Percentiles rank a stretch among this genome's conserved stretches.
phyloP scores from a whole-genome alignment of 2,888 invertebrate species.

The Himalopsyche anomala region DNA sequence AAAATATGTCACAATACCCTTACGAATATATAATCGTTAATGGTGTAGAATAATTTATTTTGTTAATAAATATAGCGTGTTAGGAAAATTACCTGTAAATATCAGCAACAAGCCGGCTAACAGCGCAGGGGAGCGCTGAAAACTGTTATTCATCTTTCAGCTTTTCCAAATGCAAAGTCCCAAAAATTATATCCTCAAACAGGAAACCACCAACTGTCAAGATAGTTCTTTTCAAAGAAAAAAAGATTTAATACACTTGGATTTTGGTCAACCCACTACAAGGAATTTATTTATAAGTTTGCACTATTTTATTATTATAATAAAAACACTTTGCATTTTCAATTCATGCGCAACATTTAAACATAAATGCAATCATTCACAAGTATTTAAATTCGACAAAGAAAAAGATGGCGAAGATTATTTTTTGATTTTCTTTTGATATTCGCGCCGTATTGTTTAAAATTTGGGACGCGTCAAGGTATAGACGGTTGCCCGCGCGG shows the following conservation, averaged over 20 bases:
- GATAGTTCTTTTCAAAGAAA: conserved; percentile 1
- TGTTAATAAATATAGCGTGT: no score
- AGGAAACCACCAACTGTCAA: conserved; percentile 41
- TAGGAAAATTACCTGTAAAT: conserved; percentile 54
- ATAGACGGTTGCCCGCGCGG: conserved; percentile 61
- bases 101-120: conserved; percentile 51
- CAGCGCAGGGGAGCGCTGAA: conserved; percentile 56
- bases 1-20: no score
- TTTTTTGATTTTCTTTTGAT: not conserved
- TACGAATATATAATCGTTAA: no score
- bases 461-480: conserved; percentile 54
- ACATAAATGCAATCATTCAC: conserved; percentile 16
- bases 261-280: conserved; percentile 16
- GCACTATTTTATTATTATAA: conserved; percentile 30
- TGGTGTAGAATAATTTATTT: no score
- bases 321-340: conserved; percentile 28
- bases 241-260: conserved; percentile 34
- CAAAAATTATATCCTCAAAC: conserved; percentile 44
- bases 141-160: conserved; percentile 55
- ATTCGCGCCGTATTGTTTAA: conserved; percentile 32
- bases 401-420: not conserved
- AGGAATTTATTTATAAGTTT: not conserved
- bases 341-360: not conserved
- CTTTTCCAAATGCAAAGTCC: conserved; percentile 44
- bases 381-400: conserved; percentile 9